A percentile compares a stretch with the other conserved stretches of the same genome.
Evolutionary conservation across 2,113 vertebrate genomes (phyloP).

Genomic region (Mustelus asterias): DNA sequence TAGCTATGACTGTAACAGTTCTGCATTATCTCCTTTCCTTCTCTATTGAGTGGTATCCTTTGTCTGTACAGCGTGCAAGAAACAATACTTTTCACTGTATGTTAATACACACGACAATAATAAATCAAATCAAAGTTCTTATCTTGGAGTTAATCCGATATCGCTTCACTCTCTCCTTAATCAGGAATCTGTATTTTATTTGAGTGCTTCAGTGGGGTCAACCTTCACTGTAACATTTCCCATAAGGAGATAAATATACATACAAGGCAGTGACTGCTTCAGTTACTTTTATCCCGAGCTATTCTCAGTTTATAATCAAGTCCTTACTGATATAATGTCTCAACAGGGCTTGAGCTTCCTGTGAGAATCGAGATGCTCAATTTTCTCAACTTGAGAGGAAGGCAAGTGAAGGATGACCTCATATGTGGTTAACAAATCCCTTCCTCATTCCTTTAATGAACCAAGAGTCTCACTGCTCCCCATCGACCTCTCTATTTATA

Average conservation of each 20-base stretch:
- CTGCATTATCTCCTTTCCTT: too few species aligned
- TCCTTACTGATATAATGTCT: neutral
- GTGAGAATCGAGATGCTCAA: neutral
- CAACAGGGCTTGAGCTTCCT: neutral
- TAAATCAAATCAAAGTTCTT: neutral
- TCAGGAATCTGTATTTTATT: neutral
- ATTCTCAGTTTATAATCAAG: neutral
- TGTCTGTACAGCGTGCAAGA: too few species aligned
- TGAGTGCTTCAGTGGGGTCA: neutral
- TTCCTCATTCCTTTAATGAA: neutral
- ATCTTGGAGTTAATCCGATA: neutral
- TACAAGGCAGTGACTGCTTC: neutral
- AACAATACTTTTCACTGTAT: too few species aligned
- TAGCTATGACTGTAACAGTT: too few species aligned
- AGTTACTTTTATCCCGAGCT: neutral
- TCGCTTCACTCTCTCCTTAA: neutral
- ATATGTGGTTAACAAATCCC: neutral
- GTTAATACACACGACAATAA: too few species aligned
- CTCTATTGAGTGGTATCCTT: too few species aligned
- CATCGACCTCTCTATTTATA: neutral
- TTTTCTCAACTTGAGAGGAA: conserved; percentile 7
- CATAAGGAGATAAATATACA: neutral
- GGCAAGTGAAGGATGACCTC: neutral
- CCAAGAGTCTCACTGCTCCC: neutral
- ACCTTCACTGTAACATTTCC: neutral